phyloP scores from a whole-genome alignment of 1,140 invertebrate species.

The Augochlora pura region DNA sequence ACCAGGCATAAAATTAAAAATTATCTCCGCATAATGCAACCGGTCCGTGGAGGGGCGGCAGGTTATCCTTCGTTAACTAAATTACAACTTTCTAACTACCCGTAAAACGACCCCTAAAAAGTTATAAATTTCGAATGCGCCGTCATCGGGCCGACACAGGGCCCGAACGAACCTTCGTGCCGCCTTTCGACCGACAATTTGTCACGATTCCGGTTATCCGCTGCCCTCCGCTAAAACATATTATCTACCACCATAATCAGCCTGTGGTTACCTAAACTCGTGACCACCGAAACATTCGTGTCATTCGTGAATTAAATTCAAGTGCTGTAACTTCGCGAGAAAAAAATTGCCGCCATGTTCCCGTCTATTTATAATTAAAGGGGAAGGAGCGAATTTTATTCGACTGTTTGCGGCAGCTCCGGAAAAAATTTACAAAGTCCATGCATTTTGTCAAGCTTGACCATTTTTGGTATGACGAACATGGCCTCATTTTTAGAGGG shows the following conservation, averaged over 20 bases:
- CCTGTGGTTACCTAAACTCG: not conserved
- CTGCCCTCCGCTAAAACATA: not conserved
- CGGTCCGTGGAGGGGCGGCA: not conserved
- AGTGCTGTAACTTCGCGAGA: too few relatives aligned
- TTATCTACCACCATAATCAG: not conserved
- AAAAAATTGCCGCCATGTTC: too few relatives aligned
- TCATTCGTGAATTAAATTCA: not conserved
- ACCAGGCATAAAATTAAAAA: slow-evolving; percentile 40
- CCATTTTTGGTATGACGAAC: too few relatives aligned
- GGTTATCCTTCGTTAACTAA: slow-evolving; percentile 18
- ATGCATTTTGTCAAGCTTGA: too few relatives aligned
- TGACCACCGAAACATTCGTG: not conserved
- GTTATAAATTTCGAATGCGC: slow-evolving; percentile 36
- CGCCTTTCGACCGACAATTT: slow-evolving; percentile 32
- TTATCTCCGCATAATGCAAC: slow-evolving; percentile 31
- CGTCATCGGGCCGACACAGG: not conserved
- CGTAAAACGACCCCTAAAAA: slow-evolving; percentile 26
- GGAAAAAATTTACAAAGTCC: too few relatives aligned
- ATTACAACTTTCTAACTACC: slow-evolving; percentile 24
- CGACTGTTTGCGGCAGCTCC: too few relatives aligned
- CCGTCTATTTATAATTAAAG: too few relatives aligned
- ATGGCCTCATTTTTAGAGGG: too few relatives aligned
- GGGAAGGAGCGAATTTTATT: too few relatives aligned
- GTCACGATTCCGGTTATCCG: slow-evolving; percentile 34
- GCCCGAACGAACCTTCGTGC: not conserved